A percentile compares a stretch with the other conserved stretches of the same genome.
Evolutionary conservation across 2,113 vertebrate genomes (phyloP).

Genomic region (Aleadryas rufinucha): DNA sequence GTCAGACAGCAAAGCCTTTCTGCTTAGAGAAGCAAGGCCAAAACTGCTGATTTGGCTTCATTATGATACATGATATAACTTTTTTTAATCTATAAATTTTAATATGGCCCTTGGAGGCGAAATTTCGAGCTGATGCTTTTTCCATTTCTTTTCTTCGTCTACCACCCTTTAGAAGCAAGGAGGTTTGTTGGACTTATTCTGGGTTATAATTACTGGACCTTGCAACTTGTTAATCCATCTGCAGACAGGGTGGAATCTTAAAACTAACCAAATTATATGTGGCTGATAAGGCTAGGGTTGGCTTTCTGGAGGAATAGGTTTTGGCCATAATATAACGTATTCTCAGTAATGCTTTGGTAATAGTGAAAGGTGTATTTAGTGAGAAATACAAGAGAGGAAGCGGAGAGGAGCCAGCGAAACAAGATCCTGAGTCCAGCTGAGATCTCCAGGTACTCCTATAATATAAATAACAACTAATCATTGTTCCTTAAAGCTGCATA

Average conservation of each 20-base stretch:
- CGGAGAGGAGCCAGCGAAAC: neutral
- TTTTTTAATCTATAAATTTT: slow-evolving; percentile 63
- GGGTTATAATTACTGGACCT: neutral
- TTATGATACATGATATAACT: slow-evolving; percentile 35
- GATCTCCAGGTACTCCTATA: neutral
- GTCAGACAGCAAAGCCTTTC: slow-evolving; percentile 54
- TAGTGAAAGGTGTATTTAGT: neutral
- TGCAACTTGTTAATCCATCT: slow-evolving; percentile 31
- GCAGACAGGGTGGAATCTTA: neutral
- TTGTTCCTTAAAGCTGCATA: neutral
- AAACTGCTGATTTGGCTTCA: slow-evolving; percentile 68
- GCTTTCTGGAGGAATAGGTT: neutral
- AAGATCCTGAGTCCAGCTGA: neutral
- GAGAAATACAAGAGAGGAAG: neutral
- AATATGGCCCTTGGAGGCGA: slow-evolving; percentile 42
- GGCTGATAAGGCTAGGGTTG: neutral
- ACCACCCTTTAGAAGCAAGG: neutral
- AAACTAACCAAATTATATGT: neutral
- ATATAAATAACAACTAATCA: neutral
- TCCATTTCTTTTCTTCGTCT: slow-evolving; percentile 23
- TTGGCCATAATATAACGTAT: neutral
- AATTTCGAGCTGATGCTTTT: slow-evolving; percentile 29
- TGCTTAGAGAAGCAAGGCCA: slow-evolving; percentile 49
- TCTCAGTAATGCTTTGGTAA: neutral
- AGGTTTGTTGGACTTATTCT: neutral